Evolutionary conservation across 1,140 invertebrate species (phyloP), one percentile per base, ranked within the genome.

Genomic region (Pygmarrhopalites habei): DNA sequence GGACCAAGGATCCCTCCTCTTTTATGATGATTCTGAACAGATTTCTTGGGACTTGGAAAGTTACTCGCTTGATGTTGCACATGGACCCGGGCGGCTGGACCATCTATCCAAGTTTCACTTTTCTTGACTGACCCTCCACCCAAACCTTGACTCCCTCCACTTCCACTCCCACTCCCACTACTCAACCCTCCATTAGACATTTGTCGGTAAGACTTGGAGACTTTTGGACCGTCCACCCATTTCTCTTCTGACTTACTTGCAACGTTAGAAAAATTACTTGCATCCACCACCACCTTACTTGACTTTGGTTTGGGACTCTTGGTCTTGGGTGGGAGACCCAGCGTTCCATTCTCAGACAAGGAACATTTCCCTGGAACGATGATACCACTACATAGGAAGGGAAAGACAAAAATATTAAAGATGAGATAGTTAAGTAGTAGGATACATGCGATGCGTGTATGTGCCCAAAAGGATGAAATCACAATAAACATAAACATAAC

Each of bases 171-270:
- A 52, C n/a, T 28, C 12, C 21, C 26, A 39, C 28, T 47, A 17
- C 39, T 55, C 15, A 30, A 23, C 2, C 23, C 43, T 46, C 32
- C 47, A 47, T 43, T 28, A 19, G 55, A 23, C 39, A 46, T 44
- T 29, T 29, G 44, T n/a, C 61, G 66, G 71, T 72, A 71, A 3
- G 75, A 72, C 49, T 88, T 88, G 0, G 87, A 86, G 68, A 92
- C 88, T 72, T 89, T 82, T 0, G 93, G 93, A 1, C 93, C 93
- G 78, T 97, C 93, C 57, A 97, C 90, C 93, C 93, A 97, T 72
- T 93, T 89, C 73, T 96, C 92, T 70, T 94, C 90, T 65, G 65
- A 62, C 55, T 65, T 64, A 23, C 55, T 30, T n/a, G 23, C 43
- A n/a, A 29, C 7, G 12, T 28, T 10, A 10, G 39, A 55, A 56